Evolutionary conservation across 2,888 invertebrate species (phyloP), one percentile per base, ranked within the genome.

Genomic region (Caenorhabditis macrosperma): DNA sequence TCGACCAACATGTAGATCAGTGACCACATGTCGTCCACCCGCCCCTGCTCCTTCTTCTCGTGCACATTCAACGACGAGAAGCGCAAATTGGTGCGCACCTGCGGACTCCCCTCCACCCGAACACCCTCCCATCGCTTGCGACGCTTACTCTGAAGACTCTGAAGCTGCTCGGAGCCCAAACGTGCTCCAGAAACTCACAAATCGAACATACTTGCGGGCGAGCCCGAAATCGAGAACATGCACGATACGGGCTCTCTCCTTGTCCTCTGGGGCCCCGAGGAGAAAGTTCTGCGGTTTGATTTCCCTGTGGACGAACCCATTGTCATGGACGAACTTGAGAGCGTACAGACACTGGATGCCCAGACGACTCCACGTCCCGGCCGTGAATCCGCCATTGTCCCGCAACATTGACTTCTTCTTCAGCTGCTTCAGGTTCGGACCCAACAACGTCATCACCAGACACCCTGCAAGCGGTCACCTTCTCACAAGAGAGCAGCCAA

Each of bases 171-270:
- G n/a, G n/a, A n/a, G n/a, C n/a, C n/a, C n/a, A n/a, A n/a, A n/a
- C n/a, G n/a, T n/a, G n/a, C n/a, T n/a, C 41, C 15, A 41, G 41
- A 41, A 10, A 50, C 75, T 50, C 17, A 64, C 77, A 33, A 41
- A 68, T 35, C 20, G 55, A 22, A 85, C 86, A 61, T 61, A 86
- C 26, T 68, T 61, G 38, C 86, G 24, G 1, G 86, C 79, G 35
- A 87, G 79, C n/a, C 87, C 87, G 48, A 87, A 87, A 67, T 87
- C 87, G 44, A 87, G 77, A 54, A 87, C 78, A 77, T 86, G 86
- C 15, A 87, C 78, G 24, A 85, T 59, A 24, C 82, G 61, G 12
- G 59, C 28, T 33, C 82, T 38, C 28, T 84, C 82, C 10, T 24
- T 10, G 48, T 88, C 88, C 12, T 76, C 71, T 1, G 50, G 44